Percentiles rank a stretch among this genome's conserved stretches.
Conservation (phyloP, 2,797 vertebrate genomes). For the Microchirus variegatus region DNA sequence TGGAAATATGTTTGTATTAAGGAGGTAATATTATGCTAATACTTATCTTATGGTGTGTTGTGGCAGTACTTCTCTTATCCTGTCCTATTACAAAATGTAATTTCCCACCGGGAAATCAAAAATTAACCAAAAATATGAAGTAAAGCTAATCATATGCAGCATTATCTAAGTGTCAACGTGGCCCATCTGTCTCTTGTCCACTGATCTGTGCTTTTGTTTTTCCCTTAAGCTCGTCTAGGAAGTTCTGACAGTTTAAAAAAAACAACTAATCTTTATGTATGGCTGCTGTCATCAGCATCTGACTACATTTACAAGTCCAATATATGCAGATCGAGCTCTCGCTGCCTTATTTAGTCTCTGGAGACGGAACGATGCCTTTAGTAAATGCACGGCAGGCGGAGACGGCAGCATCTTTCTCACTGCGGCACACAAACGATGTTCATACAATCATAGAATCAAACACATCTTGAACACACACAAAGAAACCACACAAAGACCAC, state of each 20-base stretch:
- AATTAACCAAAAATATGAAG: not conserved
- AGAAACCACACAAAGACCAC: not conserved
- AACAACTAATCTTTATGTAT: constrained; percentile 76
- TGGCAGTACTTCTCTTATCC: too few species aligned
- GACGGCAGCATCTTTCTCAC: constrained; percentile 13
- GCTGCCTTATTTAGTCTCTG: constrained; percentile 36
- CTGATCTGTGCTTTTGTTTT: constrained; percentile 52
- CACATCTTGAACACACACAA: not conserved
- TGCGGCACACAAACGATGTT: too few species aligned
- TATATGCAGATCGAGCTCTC: constrained; percentile 64
- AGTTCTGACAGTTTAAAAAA: constrained; percentile 57
- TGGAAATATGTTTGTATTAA: too few species aligned
- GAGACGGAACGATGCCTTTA: constrained; percentile 29
- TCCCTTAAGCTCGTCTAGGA: constrained; percentile 38
- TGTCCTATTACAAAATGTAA: too few species aligned
- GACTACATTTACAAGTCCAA: constrained; percentile 75
- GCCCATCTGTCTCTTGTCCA: constrained; percentile 58
- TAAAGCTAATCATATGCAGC: constrained; percentile 45
- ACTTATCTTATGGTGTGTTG: too few species aligned
- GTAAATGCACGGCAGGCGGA: constrained; percentile 36
- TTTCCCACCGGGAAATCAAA: not conserved
- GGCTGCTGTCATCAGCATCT: constrained; percentile 55
- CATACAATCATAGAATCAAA: too few species aligned
- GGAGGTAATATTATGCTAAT: too few species aligned
- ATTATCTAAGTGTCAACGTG: constrained; percentile 41